These are phyloP conservation scores for Eumerus sabulonum DNA, from an alignment of 2,888 invertebrate genomes.

Conservation along the genomic window DNA sequence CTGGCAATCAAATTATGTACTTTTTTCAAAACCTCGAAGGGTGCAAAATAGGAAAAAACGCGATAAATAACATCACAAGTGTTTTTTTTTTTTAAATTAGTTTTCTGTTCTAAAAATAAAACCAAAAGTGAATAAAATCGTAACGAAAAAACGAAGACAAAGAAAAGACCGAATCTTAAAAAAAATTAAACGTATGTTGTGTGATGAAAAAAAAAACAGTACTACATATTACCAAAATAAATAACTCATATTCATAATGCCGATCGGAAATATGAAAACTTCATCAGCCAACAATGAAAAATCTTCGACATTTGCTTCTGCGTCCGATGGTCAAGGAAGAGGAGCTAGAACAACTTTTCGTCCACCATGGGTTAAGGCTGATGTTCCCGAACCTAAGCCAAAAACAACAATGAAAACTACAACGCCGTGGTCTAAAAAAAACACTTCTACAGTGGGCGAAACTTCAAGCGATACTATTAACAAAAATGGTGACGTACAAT, in stretches of 20 bases:
- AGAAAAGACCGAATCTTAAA: conserved; percentile 13
- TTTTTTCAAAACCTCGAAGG: too few relatives aligned
- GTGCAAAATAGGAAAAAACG: too few relatives aligned
- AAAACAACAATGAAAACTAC: conserved; percentile 74
- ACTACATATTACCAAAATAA: conserved; percentile 29
- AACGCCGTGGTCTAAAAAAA: conserved; percentile 80
- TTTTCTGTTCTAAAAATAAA: conserved; percentile 59
- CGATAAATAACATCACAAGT: too few relatives aligned
- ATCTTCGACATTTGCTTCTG: conserved; percentile 56
- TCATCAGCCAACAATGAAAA: conserved; percentile 59
- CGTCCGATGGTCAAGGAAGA: conserved; percentile 72
- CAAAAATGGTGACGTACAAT: conserved; percentile 71
- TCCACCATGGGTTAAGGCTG: conserved; percentile 85
- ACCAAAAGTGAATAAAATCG: conserved; percentile 44
- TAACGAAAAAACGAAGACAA: conserved; percentile 27
- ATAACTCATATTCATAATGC: conserved; percentile 72
- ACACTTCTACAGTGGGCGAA: conserved; percentile 45
- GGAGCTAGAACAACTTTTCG: conserved; percentile 83
- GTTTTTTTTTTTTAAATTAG: conserved; percentile 29
- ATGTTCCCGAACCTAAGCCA: conserved; percentile 77
- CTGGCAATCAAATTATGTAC: too few relatives aligned
- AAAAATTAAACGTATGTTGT: conserved; percentile 12
- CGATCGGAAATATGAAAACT: conserved; percentile 76
- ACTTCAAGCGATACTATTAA: conserved; percentile 70
- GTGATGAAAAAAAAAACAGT: conserved; percentile 29